These are phyloP conservation scores for Plestiodon gilberti DNA, from an alignment of 2,113 vertebrate genomes.

Conservation along the genomic window DNA sequence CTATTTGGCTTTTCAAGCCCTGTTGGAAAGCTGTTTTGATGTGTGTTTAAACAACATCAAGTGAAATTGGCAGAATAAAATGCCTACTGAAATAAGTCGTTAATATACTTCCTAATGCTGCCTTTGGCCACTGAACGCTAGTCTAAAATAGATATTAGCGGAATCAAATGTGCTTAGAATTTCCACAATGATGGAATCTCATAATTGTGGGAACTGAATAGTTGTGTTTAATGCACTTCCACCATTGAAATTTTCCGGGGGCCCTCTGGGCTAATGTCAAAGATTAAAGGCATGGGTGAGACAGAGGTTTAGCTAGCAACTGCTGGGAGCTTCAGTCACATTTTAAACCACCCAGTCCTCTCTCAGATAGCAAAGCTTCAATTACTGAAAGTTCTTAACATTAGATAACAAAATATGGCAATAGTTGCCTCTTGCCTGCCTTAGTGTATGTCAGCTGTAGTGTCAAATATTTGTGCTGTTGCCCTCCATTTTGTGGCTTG, in stretches of 20 bases:
- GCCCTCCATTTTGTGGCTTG: not conserved
- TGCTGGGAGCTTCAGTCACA: not conserved
- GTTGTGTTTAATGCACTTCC: not conserved
- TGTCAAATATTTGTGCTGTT: not conserved
- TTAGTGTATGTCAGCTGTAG: not conserved
- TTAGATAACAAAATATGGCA: too few species aligned
- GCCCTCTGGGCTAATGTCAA: not conserved
- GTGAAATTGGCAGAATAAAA: not conserved
- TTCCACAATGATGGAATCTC: not conserved
- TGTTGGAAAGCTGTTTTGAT: too few species aligned
- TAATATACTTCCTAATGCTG: not conserved
- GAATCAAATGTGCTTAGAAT: not conserved
- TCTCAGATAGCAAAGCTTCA: not conserved
- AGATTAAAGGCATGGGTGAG: not conserved
- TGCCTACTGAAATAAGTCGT: not conserved
- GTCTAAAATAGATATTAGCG: not conserved
- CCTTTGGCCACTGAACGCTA: not conserved
- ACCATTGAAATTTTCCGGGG: not conserved
- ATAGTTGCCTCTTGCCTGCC: too few species aligned
- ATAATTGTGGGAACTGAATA: not conserved
- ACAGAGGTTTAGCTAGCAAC: not conserved
- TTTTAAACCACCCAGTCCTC: not conserved
- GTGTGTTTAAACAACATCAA: too few species aligned
- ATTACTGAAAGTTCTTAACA: not conserved
- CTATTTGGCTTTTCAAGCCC: too few species aligned